phyloP scores from a whole-genome alignment of 2,113 vertebrate species.

The Theropithecus gelada region DNA sequence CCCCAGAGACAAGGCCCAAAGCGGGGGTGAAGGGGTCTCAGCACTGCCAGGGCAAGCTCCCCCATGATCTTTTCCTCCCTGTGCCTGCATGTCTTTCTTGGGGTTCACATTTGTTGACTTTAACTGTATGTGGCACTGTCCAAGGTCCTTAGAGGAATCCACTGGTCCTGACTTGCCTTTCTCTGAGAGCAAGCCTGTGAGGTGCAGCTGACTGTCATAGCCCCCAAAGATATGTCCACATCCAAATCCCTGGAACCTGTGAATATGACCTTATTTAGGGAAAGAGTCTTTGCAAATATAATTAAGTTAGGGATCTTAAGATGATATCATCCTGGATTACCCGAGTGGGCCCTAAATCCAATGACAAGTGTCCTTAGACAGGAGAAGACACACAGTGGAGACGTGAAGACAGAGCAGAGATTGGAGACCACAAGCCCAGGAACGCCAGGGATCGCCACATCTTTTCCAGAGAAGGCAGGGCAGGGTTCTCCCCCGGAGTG shows the following conservation, averaged over 20 bases:
- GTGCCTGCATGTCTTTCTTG: neutral
- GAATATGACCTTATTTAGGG: neutral
- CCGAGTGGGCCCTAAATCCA: neutral
- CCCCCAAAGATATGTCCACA: neutral
- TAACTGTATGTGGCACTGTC: fast-evolving
- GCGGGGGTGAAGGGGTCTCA: neutral
- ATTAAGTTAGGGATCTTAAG: neutral
- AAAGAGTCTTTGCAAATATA: neutral
- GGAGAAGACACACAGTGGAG: neutral
- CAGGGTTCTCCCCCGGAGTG: neutral
- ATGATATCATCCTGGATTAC: neutral
- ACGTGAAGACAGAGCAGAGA: neutral
- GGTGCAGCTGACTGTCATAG: too few relatives aligned
- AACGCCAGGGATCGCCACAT: neutral
- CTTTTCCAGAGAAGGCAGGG: neutral
- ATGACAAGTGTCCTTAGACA: neutral
- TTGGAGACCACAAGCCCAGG: neutral
- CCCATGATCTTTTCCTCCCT: neutral
- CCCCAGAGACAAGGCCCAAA: neutral
- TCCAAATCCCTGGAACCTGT: neutral
- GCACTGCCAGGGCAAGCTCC: neutral
- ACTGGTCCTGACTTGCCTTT: neutral
- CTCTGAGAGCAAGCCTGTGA: neutral
- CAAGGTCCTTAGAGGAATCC: neutral
- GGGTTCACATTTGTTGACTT: neutral